Conservation (phyloP, 2,888 invertebrate genomes). For the Coelinius sp. region DNA sequence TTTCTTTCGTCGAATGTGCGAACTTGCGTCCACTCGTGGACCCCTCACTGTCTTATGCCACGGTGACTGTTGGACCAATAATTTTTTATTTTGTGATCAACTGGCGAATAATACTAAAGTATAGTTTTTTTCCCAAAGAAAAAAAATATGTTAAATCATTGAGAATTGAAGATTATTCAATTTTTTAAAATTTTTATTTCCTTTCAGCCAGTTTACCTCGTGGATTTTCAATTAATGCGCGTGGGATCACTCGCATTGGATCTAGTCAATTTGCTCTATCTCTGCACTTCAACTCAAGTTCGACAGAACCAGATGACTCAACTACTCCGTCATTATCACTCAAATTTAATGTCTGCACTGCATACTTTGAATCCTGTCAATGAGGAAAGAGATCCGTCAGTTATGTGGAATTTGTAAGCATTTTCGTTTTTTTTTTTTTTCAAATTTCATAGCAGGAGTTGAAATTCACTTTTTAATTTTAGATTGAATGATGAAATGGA, state of each 20-base stretch:
- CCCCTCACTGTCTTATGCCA: slow-evolving; percentile 81
- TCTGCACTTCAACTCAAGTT: slow-evolving; percentile 77
- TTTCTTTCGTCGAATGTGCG: slow-evolving; percentile 80
- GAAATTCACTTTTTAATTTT: slow-evolving; percentile 34
- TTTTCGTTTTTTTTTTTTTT: slow-evolving; percentile 22
- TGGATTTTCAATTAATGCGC: slow-evolving; percentile 81
- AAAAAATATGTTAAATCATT: neutral
- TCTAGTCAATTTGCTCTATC: slow-evolving; percentile 77
- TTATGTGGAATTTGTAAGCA: slow-evolving; percentile 75
- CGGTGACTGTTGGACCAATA: slow-evolving; percentile 85
- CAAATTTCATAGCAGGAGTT: neutral
- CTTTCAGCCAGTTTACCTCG: slow-evolving; percentile 75
- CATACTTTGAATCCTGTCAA: slow-evolving; percentile 73
- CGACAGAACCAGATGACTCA: slow-evolving; percentile 74
- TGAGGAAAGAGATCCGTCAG: slow-evolving; percentile 68
- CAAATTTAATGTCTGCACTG: slow-evolving; percentile 74
- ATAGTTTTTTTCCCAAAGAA: neutral
- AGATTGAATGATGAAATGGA: slow-evolving; percentile 78
- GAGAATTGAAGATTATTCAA: slow-evolving; percentile 43
- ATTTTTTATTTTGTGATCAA: slow-evolving; percentile 74
- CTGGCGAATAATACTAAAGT: neutral
- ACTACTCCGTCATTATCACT: slow-evolving; percentile 76
- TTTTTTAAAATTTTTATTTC: too few species aligned
- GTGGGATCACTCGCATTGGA: slow-evolving; percentile 81
- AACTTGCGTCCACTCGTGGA: slow-evolving; percentile 76